Conservation (phyloP, 2,888 invertebrate species). For the Serrognathus titanus region DNA sequence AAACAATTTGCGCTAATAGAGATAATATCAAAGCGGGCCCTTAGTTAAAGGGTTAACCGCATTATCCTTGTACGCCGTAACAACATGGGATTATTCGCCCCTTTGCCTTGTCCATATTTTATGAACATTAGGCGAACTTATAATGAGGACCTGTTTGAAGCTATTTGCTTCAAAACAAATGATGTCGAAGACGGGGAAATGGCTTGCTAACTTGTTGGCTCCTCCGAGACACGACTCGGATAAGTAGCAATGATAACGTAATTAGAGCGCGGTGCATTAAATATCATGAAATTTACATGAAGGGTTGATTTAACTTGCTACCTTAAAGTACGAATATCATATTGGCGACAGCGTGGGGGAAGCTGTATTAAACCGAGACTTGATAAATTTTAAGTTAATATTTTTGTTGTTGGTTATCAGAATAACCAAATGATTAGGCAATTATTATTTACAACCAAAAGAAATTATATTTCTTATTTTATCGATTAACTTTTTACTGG, state of each 20-base stretch:
- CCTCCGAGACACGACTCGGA: constrained; percentile 36
- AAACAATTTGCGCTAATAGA: constrained; percentile 19
- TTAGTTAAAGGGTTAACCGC: constrained; percentile 43
- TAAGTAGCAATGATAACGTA: constrained; percentile 41
- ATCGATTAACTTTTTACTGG: too few species aligned
- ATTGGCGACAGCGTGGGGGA: too few species aligned
- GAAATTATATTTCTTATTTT: too few species aligned
- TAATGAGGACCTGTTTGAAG: constrained; percentile 52
- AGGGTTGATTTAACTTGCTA: constrained; percentile 31
- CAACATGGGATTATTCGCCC: constrained; percentile 28
- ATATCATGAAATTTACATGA: constrained; percentile 49
- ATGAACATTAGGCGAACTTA: constrained; percentile 51
- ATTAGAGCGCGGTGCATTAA: constrained; percentile 49
- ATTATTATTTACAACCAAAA: too few species aligned
- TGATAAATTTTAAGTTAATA: too few species aligned
- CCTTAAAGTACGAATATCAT: constrained; percentile 11
- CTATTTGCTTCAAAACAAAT: constrained; percentile 40
- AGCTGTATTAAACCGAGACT: too few species aligned
- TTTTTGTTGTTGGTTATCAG: too few species aligned
- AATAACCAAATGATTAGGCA: too few species aligned
- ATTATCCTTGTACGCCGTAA: constrained; percentile 36
- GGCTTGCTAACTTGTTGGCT: constrained; percentile 44
- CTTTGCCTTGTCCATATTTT: constrained; percentile 46
- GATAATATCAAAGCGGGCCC: constrained; percentile 22
- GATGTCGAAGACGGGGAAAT: constrained; percentile 37